Evolutionary conservation across 2,888 invertebrate species (phyloP), one percentile per base, ranked within the genome.

Genomic region (Nephrotoma guestfalica): DNA sequence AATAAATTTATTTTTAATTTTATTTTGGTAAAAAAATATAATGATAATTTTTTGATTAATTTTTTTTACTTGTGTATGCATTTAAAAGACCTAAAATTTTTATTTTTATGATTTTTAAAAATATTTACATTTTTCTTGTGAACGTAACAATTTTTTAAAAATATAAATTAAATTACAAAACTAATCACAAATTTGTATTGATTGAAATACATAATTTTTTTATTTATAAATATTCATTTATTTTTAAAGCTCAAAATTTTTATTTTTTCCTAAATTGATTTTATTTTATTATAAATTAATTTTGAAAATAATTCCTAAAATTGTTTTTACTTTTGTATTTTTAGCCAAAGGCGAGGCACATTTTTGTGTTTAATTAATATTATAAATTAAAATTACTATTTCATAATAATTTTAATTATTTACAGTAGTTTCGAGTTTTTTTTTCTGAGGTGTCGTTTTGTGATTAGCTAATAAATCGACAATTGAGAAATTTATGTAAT

Each of bases 331-430:
- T 87, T 71, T 71, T 71, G 11, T 87, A 87, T 87, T 86, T 87
- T 88, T 87, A 88, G 88, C 88, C 88, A 88, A 88, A 88, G 88
- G 88, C 88, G 88, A 88, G 88, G 88, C 88, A 88, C 88, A 87
- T 88, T 87, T 86, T 47, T 86, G 86, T 86, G 57, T 85, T 87
- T 87, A 83, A 13, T 87, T 87, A 87, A 86, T 86, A 87, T 88
- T 87, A 86, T 86, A 86, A 86, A 87, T 88, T 86, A 87, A 87
- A 88, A 87, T 87, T 86, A 83, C 86, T 87, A 87, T 85, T 45
- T 18, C 18, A 30, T 47, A 40, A 86, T 86, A 83, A 71, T 83
- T 86, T 47, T 87, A 41, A 30, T 51, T n/a, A 51, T 51, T 18
- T 51, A 51, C 15, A 15, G 15, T 51, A 15, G 7, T 18, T 30